Percentiles rank a stretch among this genome's conserved stretches.
Conservation (phyloP, 2,888 invertebrate genomes). For the Drosophila testacea region DNA sequence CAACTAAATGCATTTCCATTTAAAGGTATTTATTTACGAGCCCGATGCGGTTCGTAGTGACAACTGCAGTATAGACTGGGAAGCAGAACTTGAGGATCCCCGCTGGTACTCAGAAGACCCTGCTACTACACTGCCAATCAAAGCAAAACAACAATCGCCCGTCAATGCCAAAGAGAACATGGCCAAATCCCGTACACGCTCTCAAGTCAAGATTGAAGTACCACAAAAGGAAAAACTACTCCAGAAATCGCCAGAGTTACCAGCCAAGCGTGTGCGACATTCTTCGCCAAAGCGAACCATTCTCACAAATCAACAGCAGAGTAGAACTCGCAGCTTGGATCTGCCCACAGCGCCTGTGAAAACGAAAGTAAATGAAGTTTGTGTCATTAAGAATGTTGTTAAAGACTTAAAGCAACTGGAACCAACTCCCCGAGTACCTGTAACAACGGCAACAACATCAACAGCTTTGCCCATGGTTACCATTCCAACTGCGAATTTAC, state of each 20-base stretch:
- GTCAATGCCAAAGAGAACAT: constrained; percentile 75
- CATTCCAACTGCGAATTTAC: constrained; percentile 17
- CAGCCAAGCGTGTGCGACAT: constrained; percentile 33
- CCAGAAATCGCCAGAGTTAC: not conserved
- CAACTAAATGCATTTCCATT: not conserved
- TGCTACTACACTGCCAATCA: constrained; percentile 6
- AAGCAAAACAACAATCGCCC: constrained; percentile 52
- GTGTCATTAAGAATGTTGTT: constrained; percentile 27
- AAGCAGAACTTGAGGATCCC: constrained; percentile 78
- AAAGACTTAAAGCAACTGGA: constrained; percentile 34
- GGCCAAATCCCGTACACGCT: constrained; percentile 10
- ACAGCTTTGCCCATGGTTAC: constrained; percentile 23
- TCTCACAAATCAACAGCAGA: constrained; percentile 43
- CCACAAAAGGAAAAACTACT: constrained; percentile 4
- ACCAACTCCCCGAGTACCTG: not conserved
- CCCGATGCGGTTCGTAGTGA: constrained; percentile 62
- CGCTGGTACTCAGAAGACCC: constrained; percentile 75
- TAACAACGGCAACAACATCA: not conserved
- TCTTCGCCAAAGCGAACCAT: constrained; percentile 43
- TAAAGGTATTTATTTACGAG: constrained; percentile 73
- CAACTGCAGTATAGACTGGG: constrained; percentile 66
- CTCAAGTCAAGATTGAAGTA: not conserved
- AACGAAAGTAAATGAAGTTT: constrained; percentile 20
- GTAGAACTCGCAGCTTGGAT: constrained; percentile 6
- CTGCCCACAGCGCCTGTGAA: constrained; percentile 9